A percentile compares a stretch with the other conserved stretches of the same genome.
Evolutionary conservation across 1,140 invertebrate genomes (phyloP).

Genomic region (Andricus grossulariae): DNA sequence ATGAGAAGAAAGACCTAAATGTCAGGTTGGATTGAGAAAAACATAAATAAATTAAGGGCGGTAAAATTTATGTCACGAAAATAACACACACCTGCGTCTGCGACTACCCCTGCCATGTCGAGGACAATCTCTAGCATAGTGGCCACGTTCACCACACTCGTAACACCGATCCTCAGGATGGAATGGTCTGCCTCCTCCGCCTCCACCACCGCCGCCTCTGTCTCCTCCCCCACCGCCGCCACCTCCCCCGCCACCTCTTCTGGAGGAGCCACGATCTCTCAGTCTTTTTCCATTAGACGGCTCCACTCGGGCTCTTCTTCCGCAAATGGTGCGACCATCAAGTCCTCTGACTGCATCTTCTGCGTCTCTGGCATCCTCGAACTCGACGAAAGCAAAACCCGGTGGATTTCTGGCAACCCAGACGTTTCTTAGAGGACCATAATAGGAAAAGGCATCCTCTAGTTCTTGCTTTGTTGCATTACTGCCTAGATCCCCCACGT

Average conservation of each 20-base stretch:
- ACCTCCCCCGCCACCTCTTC: constrained; percentile 75
- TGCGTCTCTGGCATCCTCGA: constrained; percentile 92
- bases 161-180: constrained; percentile 92
- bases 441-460: constrained; percentile 95
- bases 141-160: constrained; percentile 93
- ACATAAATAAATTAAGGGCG: constrained; percentile 2
- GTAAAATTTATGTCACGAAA: background rate
- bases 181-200: constrained; percentile 79
- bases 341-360: constrained; percentile 91
- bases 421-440: constrained; percentile 94
- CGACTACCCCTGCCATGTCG: constrained; percentile 77
- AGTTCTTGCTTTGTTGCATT: constrained; percentile 93
- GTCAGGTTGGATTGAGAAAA: background rate
- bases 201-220: background rate
- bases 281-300: constrained; percentile 88
- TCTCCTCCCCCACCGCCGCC: constrained; percentile 41
- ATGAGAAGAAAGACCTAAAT: background rate
- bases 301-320: constrained; percentile 92
- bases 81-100: constrained; percentile 76
- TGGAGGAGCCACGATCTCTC: constrained; percentile 68
- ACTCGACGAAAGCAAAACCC: constrained; percentile 97
- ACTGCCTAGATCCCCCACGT: constrained; percentile 94
- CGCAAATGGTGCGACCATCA: constrained; percentile 89
- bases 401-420: constrained; percentile 96
- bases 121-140: constrained; percentile 93